Percentiles rank a stretch among this genome's conserved stretches.
Conservation (phyloP, 2,888 invertebrate species). For the Heliconius erato region DNA sequence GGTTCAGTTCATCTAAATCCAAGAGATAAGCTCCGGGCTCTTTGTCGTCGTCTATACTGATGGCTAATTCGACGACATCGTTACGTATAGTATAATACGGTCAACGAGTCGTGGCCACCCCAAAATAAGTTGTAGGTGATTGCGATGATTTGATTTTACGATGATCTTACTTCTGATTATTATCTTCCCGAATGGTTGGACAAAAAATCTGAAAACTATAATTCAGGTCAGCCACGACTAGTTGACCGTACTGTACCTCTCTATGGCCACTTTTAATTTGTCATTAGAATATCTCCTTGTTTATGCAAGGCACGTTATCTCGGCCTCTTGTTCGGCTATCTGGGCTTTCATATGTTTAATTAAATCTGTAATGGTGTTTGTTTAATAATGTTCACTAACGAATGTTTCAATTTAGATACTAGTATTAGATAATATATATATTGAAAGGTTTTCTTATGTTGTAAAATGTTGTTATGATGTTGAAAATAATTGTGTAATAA, state of each 20-base stretch:
- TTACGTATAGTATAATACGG: constrained; percentile 44
- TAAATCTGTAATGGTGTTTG: constrained; percentile 55
- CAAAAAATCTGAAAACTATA: background rate
- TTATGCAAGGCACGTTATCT: constrained; percentile 67
- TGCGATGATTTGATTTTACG: background rate
- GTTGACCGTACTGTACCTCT: constrained; percentile 49
- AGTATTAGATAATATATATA: constrained; percentile 21
- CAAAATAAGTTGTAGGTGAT: background rate
- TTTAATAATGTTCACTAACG: constrained; percentile 28
- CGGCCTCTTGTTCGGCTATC: constrained; percentile 59
- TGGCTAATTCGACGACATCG: constrained; percentile 76
- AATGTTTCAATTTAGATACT: constrained; percentile 35
- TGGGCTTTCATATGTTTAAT: constrained; percentile 70
- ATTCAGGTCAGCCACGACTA: background rate
- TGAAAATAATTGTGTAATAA: background rate
- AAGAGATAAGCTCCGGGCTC: constrained; percentile 80
- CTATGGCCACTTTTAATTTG: constrained; percentile 66
- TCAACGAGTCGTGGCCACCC: background rate
- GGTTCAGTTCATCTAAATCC: constrained; percentile 85
- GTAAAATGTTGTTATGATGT: background rate
- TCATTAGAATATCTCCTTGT: constrained; percentile 81
- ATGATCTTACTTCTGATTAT: background rate
- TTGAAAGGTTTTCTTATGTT: background rate
- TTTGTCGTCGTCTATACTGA: constrained; percentile 78
- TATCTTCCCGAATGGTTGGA: background rate